Conservation (phyloP, 2,888 invertebrate species). For the Drosophila suboccidentalis region DNA sequence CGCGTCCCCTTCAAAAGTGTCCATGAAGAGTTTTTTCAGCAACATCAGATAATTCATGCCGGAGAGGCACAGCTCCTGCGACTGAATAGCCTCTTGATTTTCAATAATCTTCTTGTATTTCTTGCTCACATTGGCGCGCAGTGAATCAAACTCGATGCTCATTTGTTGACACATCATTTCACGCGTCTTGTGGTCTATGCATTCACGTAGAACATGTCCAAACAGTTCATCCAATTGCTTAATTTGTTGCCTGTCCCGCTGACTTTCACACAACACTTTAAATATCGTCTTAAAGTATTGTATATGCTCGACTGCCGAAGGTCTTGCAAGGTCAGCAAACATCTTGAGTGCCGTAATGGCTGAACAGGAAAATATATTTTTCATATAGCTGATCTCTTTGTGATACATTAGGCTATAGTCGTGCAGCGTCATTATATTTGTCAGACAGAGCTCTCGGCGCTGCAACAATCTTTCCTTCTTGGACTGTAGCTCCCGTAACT, state of each 20-base stretch:
- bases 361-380: slow-evolving; percentile 45
- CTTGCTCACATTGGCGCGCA: slow-evolving; percentile 49
- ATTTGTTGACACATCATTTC: slow-evolving; percentile 42
- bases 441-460: background rate
- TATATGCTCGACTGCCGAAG: background rate
- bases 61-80: slow-evolving; percentile 59
- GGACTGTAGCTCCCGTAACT: slow-evolving; percentile 33
- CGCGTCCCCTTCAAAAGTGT: slow-evolving; percentile 48
- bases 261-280: slow-evolving; percentile 39
- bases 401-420: slow-evolving; percentile 6
- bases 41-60: slow-evolving; percentile 68
- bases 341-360: slow-evolving; percentile 30
- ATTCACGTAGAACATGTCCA: slow-evolving; percentile 40
- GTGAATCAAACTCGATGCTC: slow-evolving; percentile 50
- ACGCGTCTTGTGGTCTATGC: slow-evolving; percentile 39
- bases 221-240: slow-evolving; percentile 59
- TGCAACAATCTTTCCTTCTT: slow-evolving; percentile 10
- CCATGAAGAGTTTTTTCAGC: slow-evolving; percentile 69
- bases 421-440: background rate
- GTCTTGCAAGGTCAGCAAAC: background rate
- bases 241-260: slow-evolving; percentile 37
- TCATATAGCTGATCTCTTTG: slow-evolving; percentile 42
- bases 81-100: slow-evolving; percentile 57
- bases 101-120: slow-evolving; percentile 59
- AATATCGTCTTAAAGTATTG: slow-evolving; percentile 48